Percentiles rank a stretch among this genome's conserved stretches.
Evolutionary conservation across 2,113 vertebrate species (phyloP).

Genomic region (Ptilorrhoa leucosticta): DNA sequence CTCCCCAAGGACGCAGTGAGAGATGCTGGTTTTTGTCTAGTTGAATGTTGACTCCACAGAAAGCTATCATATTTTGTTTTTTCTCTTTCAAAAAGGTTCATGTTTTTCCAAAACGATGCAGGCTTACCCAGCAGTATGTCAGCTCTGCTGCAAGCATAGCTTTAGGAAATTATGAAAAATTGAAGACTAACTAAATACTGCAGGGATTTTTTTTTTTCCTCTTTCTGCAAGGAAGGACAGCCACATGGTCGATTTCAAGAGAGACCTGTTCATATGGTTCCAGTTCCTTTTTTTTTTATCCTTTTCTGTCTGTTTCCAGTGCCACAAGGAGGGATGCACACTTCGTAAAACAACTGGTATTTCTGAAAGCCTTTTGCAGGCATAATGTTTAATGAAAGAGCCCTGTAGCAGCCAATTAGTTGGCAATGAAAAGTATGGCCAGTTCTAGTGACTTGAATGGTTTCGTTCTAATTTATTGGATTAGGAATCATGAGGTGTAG

Average conservation of each 20-base stretch:
- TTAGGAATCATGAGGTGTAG: slow-evolving; percentile 36
- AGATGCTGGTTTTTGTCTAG: slow-evolving; percentile 39
- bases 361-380: not conserved
- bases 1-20: slow-evolving; percentile 13
- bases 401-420: not conserved
- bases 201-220: not conserved
- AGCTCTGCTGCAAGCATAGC: slow-evolving; percentile 41
- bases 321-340: not conserved
- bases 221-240: not conserved
- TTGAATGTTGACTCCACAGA: slow-evolving; percentile 36
- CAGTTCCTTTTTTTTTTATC: not conserved
- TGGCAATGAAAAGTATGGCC: not conserved
- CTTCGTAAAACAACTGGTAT: not conserved
- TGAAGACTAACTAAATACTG: slow-evolving; percentile 41
- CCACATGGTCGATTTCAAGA: not conserved
- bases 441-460: slow-evolving; percentile 8
- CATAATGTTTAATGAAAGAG: not conserved
- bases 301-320: not conserved
- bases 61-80: not conserved
- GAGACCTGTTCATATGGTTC: not conserved
- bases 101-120: slow-evolving; percentile 50
- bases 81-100: slow-evolving; percentile 48
- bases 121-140: slow-evolving; percentile 52
- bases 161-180: slow-evolving; percentile 65
- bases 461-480: slow-evolving; percentile 44